Evolutionary conservation across 1,140 invertebrate species (phyloP).

Genomic region (Plodia interpunctella): DNA sequence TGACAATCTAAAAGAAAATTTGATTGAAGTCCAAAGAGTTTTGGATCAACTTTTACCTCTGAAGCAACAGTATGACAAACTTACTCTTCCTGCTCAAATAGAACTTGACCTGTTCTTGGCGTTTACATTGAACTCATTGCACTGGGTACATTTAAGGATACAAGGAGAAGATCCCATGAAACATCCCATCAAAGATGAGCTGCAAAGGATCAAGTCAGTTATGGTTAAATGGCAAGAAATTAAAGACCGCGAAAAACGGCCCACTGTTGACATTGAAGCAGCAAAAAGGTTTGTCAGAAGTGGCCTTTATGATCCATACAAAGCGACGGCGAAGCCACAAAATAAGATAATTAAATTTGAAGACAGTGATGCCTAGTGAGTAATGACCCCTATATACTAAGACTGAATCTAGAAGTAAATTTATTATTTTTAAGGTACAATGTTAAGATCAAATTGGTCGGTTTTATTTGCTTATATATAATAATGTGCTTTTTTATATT

Average conservation of each 20-base stretch:
- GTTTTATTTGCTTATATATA: not conserved
- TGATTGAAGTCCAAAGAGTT: constrained; percentile 74
- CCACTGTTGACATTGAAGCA: constrained; percentile 75
- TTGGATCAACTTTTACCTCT: constrained; percentile 63
- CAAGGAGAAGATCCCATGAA: constrained; percentile 77
- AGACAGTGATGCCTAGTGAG: constrained; percentile 33
- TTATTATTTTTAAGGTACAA: not conserved
- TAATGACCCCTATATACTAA: constrained; percentile 23
- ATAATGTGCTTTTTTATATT: not conserved
- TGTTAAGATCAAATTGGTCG: not conserved
- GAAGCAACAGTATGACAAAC: constrained; percentile 66
- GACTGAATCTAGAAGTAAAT: constrained; percentile 29
- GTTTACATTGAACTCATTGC: constrained; percentile 78
- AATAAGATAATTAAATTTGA: constrained; percentile 64
- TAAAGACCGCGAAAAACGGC: constrained; percentile 76
- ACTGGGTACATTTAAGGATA: constrained; percentile 79
- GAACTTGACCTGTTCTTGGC: constrained; percentile 79
- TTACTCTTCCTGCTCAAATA: constrained; percentile 77
- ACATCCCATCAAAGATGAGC: constrained; percentile 78
- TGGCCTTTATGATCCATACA: constrained; percentile 74
- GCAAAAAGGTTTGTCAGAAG: constrained; percentile 79
- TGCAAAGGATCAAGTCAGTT: constrained; percentile 77
- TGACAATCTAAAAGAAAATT: constrained; percentile 69
- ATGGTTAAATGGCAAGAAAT: constrained; percentile 79
- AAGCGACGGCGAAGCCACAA: constrained; percentile 30